Percentiles rank a stretch among this genome's conserved stretches.
These are phyloP conservation scores for Coregonus ussuriensis DNA, from an alignment of 2,797 vertebrate genomes.

Conservation along the genomic window DNA sequence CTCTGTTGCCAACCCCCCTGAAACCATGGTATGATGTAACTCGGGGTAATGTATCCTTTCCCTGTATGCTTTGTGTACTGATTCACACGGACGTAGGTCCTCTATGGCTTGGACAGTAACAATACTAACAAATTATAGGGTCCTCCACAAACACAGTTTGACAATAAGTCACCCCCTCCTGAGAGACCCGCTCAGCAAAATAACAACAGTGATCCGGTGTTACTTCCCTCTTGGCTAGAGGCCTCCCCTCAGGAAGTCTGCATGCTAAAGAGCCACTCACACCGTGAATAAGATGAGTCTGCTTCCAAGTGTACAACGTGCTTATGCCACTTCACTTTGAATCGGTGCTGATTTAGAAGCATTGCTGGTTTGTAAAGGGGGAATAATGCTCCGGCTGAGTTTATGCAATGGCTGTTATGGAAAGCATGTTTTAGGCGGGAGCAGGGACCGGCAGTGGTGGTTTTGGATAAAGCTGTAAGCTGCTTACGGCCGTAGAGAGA, in stretches of 20 bases:
- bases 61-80: slow-evolving; percentile 67
- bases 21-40: slow-evolving; percentile 74
- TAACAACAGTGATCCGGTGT: slow-evolving; percentile 46
- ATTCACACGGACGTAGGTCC: slow-evolving; percentile 73
- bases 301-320: slow-evolving; percentile 76
- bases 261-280: slow-evolving; percentile 78
- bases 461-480: slow-evolving; percentile 79
- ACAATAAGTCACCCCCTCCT: slow-evolving; percentile 39
- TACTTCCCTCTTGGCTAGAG: slow-evolving; percentile 62
- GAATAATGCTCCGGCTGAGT: slow-evolving; percentile 73
- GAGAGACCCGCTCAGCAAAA: slow-evolving; percentile 20
- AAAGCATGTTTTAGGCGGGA: slow-evolving; percentile 67
- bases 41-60: slow-evolving; percentile 64
- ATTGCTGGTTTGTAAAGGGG: slow-evolving; percentile 67
- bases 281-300: slow-evolving; percentile 80
- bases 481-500: slow-evolving; percentile 77
- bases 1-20: slow-evolving; percentile 56
- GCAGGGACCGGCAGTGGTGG: slow-evolving; percentile 32
- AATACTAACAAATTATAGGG: slow-evolving; percentile 73
- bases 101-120: slow-evolving; percentile 74
- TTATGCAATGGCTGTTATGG: slow-evolving; percentile 71
- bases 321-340: slow-evolving; percentile 80
- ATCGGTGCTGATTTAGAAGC: slow-evolving; percentile 73
- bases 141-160: slow-evolving; percentile 63
- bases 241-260: slow-evolving; percentile 73